Percentiles rank a stretch among this genome's conserved stretches.
These are phyloP conservation scores for Zaprionus gabonicus DNA, from an alignment of 1,140 invertebrate genomes.

Conservation along the genomic window DNA sequence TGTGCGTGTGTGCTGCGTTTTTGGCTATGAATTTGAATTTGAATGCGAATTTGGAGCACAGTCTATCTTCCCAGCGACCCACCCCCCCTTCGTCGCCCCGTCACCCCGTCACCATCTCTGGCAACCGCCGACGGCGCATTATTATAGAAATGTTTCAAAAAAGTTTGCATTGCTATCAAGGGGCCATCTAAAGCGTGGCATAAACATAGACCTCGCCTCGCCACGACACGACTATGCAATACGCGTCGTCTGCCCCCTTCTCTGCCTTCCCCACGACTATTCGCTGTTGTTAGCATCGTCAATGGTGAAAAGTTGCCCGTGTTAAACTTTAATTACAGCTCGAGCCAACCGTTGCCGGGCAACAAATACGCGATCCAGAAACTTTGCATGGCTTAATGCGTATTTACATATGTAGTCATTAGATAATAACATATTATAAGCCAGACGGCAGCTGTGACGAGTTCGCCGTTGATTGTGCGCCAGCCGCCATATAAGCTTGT, in stretches of 20 bases:
- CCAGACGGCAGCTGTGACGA: conserved; percentile 4
- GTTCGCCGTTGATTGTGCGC: background rate
- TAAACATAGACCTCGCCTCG: conserved; percentile 55
- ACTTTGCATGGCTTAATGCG: conserved; percentile 40
- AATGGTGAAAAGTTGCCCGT: conserved; percentile 74
- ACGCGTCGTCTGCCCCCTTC: background rate
- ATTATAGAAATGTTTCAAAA: conserved; percentile 80
- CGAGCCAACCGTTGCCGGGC: conserved; percentile 15
- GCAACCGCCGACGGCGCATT: conserved; percentile 65
- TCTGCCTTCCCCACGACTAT: background rate
- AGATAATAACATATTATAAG: conserved; percentile 75
- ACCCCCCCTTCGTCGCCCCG: background rate
- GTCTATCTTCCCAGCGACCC: background rate
- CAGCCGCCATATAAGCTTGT: background rate
- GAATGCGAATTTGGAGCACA: conserved; percentile 14
- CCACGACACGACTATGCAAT: background rate
- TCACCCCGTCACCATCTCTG: background rate
- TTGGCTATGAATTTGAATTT: conserved; percentile 50
- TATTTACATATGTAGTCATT: conserved; percentile 81
- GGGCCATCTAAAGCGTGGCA: conserved; percentile 75
- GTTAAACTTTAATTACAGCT: conserved; percentile 80
- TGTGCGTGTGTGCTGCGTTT: conserved; percentile 44
- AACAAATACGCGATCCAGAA: conserved; percentile 41
- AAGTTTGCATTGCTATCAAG: conserved; percentile 75
- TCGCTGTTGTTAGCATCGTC: conserved; percentile 16